Conservation (phyloP, 2,888 invertebrate species). For the Acronicta psi region DNA sequence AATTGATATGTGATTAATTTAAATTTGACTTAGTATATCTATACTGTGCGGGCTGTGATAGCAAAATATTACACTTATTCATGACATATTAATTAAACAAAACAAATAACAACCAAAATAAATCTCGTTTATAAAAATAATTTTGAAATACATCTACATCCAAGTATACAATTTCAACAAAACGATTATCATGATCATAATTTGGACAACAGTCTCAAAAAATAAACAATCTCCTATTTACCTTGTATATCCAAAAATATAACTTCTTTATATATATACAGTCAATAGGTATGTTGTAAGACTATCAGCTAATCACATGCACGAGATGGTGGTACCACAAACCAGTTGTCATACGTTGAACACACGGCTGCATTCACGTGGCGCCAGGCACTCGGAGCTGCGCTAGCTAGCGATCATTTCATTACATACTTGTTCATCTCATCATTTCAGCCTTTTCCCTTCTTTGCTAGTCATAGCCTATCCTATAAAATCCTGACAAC, state of each 20-base stretch:
- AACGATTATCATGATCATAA: slow-evolving; percentile 76
- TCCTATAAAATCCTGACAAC: not conserved
- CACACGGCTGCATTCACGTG: slow-evolving; percentile 8
- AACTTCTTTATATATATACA: slow-evolving; percentile 80
- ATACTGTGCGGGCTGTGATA: slow-evolving; percentile 73
- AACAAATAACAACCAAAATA: slow-evolving; percentile 79
- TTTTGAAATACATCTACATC: slow-evolving; percentile 76
- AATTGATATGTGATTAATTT: slow-evolving; percentile 84
- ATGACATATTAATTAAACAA: slow-evolving; percentile 60
- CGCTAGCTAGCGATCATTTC: slow-evolving; percentile 1
- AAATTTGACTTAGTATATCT: slow-evolving; percentile 81
- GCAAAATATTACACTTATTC: slow-evolving; percentile 54
- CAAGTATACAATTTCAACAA: slow-evolving; percentile 76
- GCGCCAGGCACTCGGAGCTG: slow-evolving; percentile 6
- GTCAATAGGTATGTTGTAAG: slow-evolving; percentile 52
- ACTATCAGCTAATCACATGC: slow-evolving; percentile 21
- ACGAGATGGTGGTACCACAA: slow-evolving; percentile 8
- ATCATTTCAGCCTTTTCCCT: not conserved
- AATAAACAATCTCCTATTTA: slow-evolving; percentile 79
- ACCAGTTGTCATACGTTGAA: slow-evolving; percentile 11
- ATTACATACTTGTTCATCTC: not conserved
- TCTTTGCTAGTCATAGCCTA: not conserved
- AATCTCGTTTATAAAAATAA: slow-evolving; percentile 80
- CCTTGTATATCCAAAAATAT: slow-evolving; percentile 83
- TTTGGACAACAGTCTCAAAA: slow-evolving; percentile 87